Conservation (phyloP, 2,113 vertebrate species). For the Chloebia gouldiae region DNA sequence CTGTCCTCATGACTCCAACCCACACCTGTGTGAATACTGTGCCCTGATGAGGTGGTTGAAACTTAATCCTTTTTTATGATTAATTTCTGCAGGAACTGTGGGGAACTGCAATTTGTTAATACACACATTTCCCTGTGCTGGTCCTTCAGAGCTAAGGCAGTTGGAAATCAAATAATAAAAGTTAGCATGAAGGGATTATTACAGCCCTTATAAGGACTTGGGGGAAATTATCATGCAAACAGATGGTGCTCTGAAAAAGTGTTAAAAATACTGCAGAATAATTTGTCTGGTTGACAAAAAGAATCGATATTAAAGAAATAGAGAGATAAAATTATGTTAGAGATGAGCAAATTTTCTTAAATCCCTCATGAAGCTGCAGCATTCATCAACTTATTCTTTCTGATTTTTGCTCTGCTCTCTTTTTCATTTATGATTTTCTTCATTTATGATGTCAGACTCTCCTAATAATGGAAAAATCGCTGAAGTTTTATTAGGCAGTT, state of each 20-base stretch:
- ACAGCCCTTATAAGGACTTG: slow-evolving; percentile 5
- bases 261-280: slow-evolving; percentile 10
- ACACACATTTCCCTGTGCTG: not conserved
- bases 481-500: not conserved
- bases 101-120: not conserved
- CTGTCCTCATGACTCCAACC: not conserved
- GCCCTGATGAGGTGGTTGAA: not conserved
- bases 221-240: slow-evolving; percentile 18
- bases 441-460: not conserved
- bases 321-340: not conserved
- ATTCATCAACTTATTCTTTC: not conserved
- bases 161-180: slow-evolving; percentile 33
- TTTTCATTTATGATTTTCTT: not conserved
- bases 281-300: slow-evolving; percentile 4
- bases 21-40: not conserved
- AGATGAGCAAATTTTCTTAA: not conserved
- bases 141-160: not conserved
- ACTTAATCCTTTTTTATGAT: not conserved
- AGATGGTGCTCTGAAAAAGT: not conserved
- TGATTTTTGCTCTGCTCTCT: not conserved
- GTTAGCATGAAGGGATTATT: slow-evolving; percentile 14
- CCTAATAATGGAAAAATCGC: not conserved
- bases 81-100: not conserved
- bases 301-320: not conserved
- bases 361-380: not conserved